A percentile compares a stretch with the other conserved stretches of the same genome.
Conservation (phyloP, 2,888 invertebrate species). For the Cancer borealis region DNA sequence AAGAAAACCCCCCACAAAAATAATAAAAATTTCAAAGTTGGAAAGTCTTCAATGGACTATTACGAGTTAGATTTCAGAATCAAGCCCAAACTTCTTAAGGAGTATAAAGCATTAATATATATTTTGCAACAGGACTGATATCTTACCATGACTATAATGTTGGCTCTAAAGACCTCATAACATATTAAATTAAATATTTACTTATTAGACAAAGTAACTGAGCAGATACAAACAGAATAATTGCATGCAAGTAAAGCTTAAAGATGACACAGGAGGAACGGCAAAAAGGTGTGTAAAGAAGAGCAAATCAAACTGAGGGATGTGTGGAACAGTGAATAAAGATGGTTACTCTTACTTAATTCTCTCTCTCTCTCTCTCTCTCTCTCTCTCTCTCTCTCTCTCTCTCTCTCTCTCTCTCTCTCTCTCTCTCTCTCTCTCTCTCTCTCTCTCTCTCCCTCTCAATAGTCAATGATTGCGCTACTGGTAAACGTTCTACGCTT, state of each 20-base stretch:
- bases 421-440: constrained; percentile 28
- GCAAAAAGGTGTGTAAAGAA: not conserved
- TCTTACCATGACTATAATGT: not conserved
- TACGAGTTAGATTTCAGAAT: not conserved
- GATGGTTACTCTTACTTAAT: not conserved
- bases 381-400: constrained; percentile 17
- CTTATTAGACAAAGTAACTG: not conserved
- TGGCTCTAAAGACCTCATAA: not conserved
- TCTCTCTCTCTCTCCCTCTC: constrained; percentile 27
- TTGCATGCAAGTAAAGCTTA: not conserved
- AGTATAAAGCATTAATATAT: not conserved
- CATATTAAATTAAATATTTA: not conserved
- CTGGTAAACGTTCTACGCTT: not conserved
- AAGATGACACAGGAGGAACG: not conserved
- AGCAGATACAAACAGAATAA: not conserved
- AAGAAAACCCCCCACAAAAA: not conserved
- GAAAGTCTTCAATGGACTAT: not conserved
- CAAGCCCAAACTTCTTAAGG: not conserved
- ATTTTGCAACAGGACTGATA: not conserved
- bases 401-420: constrained; percentile 31
- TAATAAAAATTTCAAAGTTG: not conserved
- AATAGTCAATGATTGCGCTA: not conserved
- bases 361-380: not conserved
- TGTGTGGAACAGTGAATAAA: not conserved
- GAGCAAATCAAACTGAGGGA: not conserved